Base-by-base conservation (phyloP, 1,140 invertebrate genomes). In the Penaeus japonicus region DNA sequence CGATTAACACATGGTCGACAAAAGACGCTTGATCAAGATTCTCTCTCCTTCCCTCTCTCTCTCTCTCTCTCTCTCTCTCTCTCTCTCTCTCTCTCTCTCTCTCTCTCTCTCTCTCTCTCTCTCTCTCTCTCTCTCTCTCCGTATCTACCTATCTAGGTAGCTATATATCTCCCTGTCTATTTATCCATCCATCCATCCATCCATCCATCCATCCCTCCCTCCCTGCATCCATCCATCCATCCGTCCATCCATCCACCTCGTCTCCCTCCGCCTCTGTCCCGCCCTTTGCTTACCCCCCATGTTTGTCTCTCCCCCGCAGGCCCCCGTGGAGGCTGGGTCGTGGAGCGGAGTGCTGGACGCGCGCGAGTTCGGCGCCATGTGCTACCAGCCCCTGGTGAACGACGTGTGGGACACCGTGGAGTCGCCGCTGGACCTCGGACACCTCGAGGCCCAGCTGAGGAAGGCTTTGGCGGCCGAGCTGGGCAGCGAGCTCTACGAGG, bases 341-440 rank as follows among this genome's bases (percentile, higher is more conserved):
- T 92, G 92, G 92, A 77, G 89, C 30, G 90, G 84, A 59, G 85
- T 91, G 32, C 77, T 89, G 20, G 91, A 92, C 35, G 91, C 91
- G 4, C 91, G 90, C 2, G 87, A 91, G 22, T 92, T 92, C 85
- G 91, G 92, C 3, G 89, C 92, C 53, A 91, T 91, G 78, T 92
- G 92, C 84, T 91, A 89, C 85, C 92, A 92, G 89, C 92, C 92
- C 7, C 89, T 90, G 27, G 91, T 91, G 85, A 91, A 91, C 85
- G 90, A 90, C 47, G 91, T 92, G 20, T 92, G 91, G 91, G 91
- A 89, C 82, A 75, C 77, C 24, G 91, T 89, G 90, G 87, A 54
- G 82, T 91, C 32, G 4, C 53, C 65, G 17, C 62, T 59, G 2
- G 84, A 86, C 35, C 32, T 86, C 15, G 84, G 57, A 4, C 70